A percentile compares a stretch with the other conserved stretches of the same genome.
These are phyloP conservation scores for Harpagifer antarcticus DNA, from an alignment of 2,797 vertebrate species.

Conservation along the genomic window DNA sequence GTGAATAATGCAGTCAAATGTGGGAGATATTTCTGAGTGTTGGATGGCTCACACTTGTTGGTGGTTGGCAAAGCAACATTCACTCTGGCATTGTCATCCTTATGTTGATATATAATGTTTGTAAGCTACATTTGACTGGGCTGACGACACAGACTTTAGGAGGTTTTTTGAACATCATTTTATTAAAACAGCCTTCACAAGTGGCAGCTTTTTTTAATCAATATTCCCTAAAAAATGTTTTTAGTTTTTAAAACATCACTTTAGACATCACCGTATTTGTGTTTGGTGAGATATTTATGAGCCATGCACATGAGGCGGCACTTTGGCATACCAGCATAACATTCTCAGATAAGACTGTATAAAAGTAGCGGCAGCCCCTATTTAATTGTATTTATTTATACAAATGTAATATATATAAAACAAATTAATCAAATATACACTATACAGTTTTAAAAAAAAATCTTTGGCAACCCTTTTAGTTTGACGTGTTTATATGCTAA, in stretches of 20 bases:
- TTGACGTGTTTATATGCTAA: background rate
- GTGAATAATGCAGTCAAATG: slow-evolving; percentile 86
- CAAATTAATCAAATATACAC: no score
- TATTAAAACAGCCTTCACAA: slow-evolving; percentile 1
- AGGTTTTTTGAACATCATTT: background rate
- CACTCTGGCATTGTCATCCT: slow-evolving; percentile 1
- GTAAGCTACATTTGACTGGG: background rate
- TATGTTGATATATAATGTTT: background rate
- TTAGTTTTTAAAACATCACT: background rate
- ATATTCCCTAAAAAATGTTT: slow-evolving; percentile 3
- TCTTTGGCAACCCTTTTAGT: background rate
- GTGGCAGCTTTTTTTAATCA: background rate
- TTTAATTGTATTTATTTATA: no score
- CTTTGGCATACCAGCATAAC: slow-evolving; percentile 1
- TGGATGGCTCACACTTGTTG: slow-evolving; percentile 78
- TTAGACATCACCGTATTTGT: background rate
- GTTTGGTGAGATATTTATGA: background rate
- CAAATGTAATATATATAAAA: no score
- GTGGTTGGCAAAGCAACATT: slow-evolving; percentile 58
- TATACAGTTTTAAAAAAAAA: no score
- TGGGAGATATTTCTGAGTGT: slow-evolving; percentile 84
- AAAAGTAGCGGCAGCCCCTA: no score
- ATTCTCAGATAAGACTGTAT: background rate
- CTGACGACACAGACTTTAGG: background rate
- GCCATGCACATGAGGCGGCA: background rate